Evolutionary conservation across 1,140 invertebrate genomes (phyloP).

Genomic region (Bombus turneri): DNA sequence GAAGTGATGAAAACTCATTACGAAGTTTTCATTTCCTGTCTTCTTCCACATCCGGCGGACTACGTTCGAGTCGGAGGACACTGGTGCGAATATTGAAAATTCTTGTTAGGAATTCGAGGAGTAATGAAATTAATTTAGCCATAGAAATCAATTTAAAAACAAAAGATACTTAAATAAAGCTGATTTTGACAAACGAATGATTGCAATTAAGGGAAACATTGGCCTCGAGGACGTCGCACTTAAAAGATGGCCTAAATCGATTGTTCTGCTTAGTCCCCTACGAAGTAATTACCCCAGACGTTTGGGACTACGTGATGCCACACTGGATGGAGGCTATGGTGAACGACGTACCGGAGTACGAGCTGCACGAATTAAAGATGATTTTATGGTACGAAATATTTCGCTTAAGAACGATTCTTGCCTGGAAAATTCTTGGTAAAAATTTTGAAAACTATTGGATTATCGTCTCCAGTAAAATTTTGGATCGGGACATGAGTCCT

Average conservation of each 20-base stretch:
- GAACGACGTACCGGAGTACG: conserved; percentile 96
- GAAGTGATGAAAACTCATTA: conserved; percentile 93
- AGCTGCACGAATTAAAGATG: conserved; percentile 95
- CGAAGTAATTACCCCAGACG: conserved; percentile 96
- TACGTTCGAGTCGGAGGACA: conserved; percentile 96
- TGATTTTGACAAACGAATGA: background rate
- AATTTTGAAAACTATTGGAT: background rate
- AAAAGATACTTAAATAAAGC: background rate
- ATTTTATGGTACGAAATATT: conserved; percentile 86
- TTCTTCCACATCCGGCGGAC: conserved; percentile 93
- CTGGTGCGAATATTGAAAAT: conserved; percentile 85
- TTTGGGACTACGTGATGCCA: conserved; percentile 99
- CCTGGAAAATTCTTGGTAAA: background rate
- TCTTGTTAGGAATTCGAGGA: background rate
- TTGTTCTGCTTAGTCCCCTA: conserved; percentile 98
- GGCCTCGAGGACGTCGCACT: conserved; percentile 94
- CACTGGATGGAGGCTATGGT: conserved; percentile 99
- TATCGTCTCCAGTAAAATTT: conserved; percentile 90
- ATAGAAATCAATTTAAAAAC: background rate
- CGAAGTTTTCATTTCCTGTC: conserved; percentile 92
- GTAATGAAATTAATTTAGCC: background rate
- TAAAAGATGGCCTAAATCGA: conserved; percentile 96
- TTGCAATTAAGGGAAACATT: conserved; percentile 89
- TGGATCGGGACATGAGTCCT: conserved; percentile 97
- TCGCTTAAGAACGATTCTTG: too few relatives aligned